Conservation (phyloP, 1,140 invertebrate genomes). For the Lanistes nyassanus region DNA sequence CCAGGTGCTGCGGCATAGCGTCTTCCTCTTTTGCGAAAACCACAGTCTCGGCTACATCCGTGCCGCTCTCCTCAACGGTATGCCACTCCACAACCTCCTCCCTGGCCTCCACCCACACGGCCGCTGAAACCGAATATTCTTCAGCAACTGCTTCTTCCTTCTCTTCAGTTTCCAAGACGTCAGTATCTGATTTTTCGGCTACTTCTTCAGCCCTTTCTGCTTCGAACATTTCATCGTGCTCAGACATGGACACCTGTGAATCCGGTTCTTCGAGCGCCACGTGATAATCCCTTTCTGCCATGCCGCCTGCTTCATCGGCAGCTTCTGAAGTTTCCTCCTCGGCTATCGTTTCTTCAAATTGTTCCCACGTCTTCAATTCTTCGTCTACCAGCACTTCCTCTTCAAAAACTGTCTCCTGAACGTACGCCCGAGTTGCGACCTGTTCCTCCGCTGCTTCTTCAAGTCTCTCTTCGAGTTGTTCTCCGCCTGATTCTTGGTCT, state of each 20-base stretch:
- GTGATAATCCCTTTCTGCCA: neutral
- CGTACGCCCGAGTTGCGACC: neutral
- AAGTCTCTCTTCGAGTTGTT: constrained; percentile 17
- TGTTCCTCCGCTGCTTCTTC: constrained; percentile 1
- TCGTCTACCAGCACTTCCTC: constrained; percentile 2
- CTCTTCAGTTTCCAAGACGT: constrained; percentile 1
- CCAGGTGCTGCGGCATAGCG: neutral
- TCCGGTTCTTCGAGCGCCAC: neutral
- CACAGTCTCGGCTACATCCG: neutral
- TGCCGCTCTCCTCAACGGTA: neutral
- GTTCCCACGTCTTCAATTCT: neutral
- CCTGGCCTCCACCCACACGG: too few relatives aligned
- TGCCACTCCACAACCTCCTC: too few relatives aligned
- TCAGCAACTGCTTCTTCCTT: constrained; percentile 3
- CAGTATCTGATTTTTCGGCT: neutral
- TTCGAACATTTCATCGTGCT: neutral
- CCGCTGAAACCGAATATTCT: too few relatives aligned
- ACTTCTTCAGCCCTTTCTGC: constrained; percentile 11
- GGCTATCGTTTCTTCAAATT: too few relatives aligned
- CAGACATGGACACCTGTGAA: constrained; percentile 12
- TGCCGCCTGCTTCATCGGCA: too few relatives aligned
- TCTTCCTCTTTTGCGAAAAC: too few relatives aligned
- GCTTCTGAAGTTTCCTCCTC: too few relatives aligned
- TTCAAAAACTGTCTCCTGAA: neutral
- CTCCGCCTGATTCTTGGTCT: neutral